These are phyloP conservation scores for Semotilus atromaculatus DNA, from an alignment of 2,797 vertebrate genomes.

Conservation along the genomic window DNA sequence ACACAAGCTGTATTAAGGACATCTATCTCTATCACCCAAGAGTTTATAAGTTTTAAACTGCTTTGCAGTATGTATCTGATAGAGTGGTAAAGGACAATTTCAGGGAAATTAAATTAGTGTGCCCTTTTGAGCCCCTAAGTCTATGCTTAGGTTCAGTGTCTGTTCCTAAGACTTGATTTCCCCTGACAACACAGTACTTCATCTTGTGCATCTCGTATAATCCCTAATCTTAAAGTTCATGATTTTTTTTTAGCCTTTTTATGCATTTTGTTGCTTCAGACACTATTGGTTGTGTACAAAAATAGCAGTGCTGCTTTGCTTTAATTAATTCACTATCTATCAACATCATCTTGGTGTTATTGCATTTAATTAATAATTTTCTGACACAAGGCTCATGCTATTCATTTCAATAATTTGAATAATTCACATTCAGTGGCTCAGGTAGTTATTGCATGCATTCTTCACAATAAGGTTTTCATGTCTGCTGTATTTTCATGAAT, in stretches of 20 bases:
- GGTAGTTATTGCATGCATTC: neutral
- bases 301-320: slow-evolving; percentile 33
- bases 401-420: neutral
- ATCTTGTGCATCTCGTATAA: neutral
- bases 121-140: neutral
- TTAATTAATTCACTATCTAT: neutral
- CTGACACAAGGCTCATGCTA: slow-evolving; percentile 11
- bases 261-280: slow-evolving; percentile 3
- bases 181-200: neutral
- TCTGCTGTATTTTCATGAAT: slow-evolving; percentile 18
- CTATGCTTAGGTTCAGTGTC: slow-evolving; percentile 9
- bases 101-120: slow-evolving; percentile 14
- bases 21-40: neutral
- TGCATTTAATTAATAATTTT: neutral
- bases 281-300: neutral
- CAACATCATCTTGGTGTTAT: neutral
- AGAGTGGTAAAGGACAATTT: slow-evolving; percentile 6
- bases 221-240: neutral
- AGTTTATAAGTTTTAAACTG: neutral
- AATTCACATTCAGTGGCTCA: slow-evolving; percentile 9
- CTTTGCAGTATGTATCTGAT: neutral
- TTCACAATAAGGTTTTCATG: slow-evolving; percentile 22
- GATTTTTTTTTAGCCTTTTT: neutral
- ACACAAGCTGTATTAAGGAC: neutral
- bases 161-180: slow-evolving; percentile 5